Conservation (phyloP, 2,113 vertebrate genomes). For the Muntiacus muntjak region DNA sequence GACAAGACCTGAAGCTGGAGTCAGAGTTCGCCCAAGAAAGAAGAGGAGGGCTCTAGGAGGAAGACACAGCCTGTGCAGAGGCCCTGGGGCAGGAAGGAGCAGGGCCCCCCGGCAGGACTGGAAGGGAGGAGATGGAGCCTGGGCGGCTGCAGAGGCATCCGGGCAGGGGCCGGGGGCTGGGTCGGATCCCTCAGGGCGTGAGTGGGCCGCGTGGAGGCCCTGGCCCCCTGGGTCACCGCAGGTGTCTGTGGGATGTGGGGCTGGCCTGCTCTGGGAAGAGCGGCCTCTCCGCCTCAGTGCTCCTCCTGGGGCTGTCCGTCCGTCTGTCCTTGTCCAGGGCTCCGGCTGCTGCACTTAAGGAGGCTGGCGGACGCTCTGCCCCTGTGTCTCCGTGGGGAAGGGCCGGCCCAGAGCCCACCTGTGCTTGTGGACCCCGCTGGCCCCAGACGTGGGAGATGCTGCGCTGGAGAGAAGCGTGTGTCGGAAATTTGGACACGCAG, state of each 20-base stretch:
- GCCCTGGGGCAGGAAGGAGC: background rate
- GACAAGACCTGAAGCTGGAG: background rate
- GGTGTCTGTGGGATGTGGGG: fast-evolving
- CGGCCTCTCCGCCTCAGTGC: fast-evolving
- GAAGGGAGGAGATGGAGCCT: background rate
- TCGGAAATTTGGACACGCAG: conserved; percentile 52
- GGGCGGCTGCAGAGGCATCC: background rate
- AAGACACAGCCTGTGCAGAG: background rate
- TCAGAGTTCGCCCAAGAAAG: background rate
- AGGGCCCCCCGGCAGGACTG: too few species aligned
- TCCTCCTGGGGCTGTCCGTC: background rate
- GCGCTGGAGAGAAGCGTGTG: conserved; percentile 61
- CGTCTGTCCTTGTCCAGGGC: conserved; percentile 64
- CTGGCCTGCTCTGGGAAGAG: background rate
- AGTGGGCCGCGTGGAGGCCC: background rate
- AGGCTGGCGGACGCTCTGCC: conserved; percentile 62
- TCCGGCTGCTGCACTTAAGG: conserved; percentile 64
- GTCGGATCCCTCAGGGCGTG: background rate
- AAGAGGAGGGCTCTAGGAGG: background rate
- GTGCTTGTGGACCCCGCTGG: conserved; percentile 73
- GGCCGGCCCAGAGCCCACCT: background rate
- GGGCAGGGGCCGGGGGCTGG: too few species aligned
- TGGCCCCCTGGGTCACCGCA: fast-evolving
- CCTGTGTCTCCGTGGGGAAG: background rate
- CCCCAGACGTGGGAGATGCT: conserved; percentile 69